phyloP scores from a whole-genome alignment of 2,888 invertebrate genomes.

The Eupeodes luniger region DNA sequence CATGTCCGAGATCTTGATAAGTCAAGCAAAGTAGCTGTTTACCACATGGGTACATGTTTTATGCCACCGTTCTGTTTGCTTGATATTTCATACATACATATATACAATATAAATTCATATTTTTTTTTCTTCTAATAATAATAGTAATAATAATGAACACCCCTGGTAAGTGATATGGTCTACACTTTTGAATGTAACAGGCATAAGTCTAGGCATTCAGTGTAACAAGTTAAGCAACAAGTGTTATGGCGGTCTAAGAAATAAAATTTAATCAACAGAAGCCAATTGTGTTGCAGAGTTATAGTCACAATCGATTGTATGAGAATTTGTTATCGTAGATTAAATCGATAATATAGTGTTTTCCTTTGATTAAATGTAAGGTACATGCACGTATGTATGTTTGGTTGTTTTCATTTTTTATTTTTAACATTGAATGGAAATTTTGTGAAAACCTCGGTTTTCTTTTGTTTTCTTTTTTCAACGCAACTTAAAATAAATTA shows the following conservation, averaged over 20 bases:
- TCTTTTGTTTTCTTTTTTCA: too few species aligned
- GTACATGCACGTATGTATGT: conserved; percentile 5
- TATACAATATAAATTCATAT: not conserved
- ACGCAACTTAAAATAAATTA: too few species aligned
- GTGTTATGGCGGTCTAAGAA: not conserved
- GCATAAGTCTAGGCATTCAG: conserved; percentile 10
- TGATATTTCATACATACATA: conserved; percentile 2
- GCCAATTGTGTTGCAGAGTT: conserved; percentile 7
- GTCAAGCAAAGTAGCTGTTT: conserved; percentile 64
- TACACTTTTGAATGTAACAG: conserved; percentile 8
- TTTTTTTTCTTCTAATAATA: conserved; percentile 20
- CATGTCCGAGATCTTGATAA: conserved; percentile 70
- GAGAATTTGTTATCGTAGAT: conserved; percentile 9
- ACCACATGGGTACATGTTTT: conserved; percentile 64
- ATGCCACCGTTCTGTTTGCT: not conserved
- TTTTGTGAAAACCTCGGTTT: too few species aligned
- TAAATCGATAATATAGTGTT: not conserved
- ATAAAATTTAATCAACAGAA: not conserved
- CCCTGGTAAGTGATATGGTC: conserved; percentile 53
- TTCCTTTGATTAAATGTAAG: conserved; percentile 1
- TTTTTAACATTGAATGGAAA: not conserved
- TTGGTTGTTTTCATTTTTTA: not conserved
- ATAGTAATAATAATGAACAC: conserved; percentile 50
- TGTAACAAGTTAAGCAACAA: conserved; percentile 45
- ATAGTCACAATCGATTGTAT: not conserved